Evolutionary conservation across 2,888 invertebrate genomes (phyloP).

Genomic region (Hemistola chrysoprasaria): DNA sequence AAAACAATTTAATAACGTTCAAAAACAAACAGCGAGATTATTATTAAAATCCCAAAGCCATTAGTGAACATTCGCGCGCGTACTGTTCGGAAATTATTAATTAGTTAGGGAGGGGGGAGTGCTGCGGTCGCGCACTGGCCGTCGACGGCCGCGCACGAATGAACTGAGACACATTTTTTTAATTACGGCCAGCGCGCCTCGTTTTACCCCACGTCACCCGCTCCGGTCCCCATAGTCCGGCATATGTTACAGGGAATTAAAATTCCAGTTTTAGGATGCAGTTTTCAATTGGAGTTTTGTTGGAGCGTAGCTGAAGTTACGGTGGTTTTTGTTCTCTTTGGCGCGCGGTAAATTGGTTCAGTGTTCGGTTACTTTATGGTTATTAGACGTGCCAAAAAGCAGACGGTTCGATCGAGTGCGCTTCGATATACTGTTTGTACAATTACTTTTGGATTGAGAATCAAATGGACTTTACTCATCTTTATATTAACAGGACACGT

Average conservation of each 20-base stretch:
- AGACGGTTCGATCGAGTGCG: conserved; percentile 10
- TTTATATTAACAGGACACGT: no score
- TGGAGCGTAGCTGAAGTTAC: conserved; percentile 25
- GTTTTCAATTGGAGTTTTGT: conserved; percentile 49
- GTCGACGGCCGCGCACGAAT: conserved; percentile 57
- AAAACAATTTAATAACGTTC: conserved; percentile 30
- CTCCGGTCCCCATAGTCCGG: conserved; percentile 33
- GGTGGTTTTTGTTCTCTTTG: conserved; percentile 28
- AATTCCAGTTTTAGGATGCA: conserved; percentile 72
- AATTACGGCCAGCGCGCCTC: conserved; percentile 52
- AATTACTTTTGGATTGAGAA: no score
- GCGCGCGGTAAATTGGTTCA: conserved; percentile 28
- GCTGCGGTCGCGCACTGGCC: conserved; percentile 48
- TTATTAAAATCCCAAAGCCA: conserved; percentile 66
- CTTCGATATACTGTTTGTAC: conserved; percentile 8
- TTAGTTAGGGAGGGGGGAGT: conserved; percentile 54
- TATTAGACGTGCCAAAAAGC: conserved; percentile 29
- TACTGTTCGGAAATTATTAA: conserved; percentile 58
- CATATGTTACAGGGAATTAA: conserved; percentile 75
- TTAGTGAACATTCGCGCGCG: conserved; percentile 35
- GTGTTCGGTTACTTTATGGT: conserved; percentile 32
- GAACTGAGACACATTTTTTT: conserved; percentile 79
- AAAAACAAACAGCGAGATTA: conserved; percentile 46
- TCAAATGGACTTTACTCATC: no score
- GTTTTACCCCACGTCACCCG: conserved; percentile 26